Conservation (phyloP, 1,140 invertebrate genomes). For the Chelonus insularis region DNA sequence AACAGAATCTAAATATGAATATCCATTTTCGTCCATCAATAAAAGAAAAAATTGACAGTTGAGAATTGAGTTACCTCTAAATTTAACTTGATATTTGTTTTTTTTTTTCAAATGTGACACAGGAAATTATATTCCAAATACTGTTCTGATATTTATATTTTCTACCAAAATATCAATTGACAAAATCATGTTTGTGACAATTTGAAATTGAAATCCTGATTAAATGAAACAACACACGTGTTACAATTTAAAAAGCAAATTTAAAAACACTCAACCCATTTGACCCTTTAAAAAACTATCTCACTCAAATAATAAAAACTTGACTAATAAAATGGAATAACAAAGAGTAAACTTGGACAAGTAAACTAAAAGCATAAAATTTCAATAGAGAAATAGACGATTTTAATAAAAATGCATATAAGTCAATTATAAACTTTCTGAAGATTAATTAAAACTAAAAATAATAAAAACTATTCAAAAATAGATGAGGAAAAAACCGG, state of each 20-base stretch:
- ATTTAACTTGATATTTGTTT: too few species aligned
- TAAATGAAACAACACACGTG: not conserved
- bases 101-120: too few species aligned
- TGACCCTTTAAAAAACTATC: too few species aligned
- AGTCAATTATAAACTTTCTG: too few species aligned
- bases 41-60: too few species aligned
- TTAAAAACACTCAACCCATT: too few species aligned
- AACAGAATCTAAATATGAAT: too few species aligned
- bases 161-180: not conserved
- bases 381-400: not conserved
- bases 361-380: not conserved
- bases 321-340: not conserved
- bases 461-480: not conserved
- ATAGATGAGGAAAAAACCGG: slow-evolving; percentile 13
- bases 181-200: not conserved
- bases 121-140: too few species aligned
- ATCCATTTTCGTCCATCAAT: too few species aligned
- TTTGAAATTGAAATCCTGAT: not conserved
- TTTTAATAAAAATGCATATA: not conserved
- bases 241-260: too few species aligned
- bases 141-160: not conserved
- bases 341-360: not conserved
- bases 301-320: slow-evolving; percentile 13
- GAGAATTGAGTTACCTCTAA: too few species aligned
- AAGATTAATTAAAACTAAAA: too few species aligned